Percentiles rank a stretch among this genome's conserved stretches.
phyloP scores from a whole-genome alignment of 2,888 invertebrate genomes.

The Sisyra nigra region DNA sequence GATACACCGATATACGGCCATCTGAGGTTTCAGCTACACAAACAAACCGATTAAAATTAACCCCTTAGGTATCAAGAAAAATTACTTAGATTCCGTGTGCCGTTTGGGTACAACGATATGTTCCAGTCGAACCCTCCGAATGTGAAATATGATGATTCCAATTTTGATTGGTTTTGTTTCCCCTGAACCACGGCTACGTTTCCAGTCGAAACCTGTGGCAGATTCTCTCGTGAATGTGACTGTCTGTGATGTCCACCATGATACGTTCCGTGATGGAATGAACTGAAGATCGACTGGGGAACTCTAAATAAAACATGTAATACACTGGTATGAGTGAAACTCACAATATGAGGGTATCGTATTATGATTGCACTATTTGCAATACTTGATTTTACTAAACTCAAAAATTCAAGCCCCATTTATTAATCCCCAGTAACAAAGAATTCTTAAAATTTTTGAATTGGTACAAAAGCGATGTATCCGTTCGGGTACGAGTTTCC shows the following conservation, averaged over 20 bases:
- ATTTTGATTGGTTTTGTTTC: slow-evolving; percentile 19
- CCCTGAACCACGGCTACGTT: slow-evolving; percentile 17
- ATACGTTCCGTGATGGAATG: slow-evolving; percentile 12
- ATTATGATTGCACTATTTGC: not conserved
- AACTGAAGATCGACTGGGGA: slow-evolving; percentile 29
- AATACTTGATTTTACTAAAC: not conserved
- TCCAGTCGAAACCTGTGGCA: slow-evolving; percentile 21
- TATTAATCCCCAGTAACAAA: too few relatives aligned
- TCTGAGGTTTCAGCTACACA: slow-evolving; percentile 22
- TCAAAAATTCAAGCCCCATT: too few relatives aligned
- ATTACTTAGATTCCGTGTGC: slow-evolving; percentile 14
- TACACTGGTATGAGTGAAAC: too few relatives aligned
- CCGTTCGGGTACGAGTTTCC: too few relatives aligned
- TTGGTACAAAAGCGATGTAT: too few relatives aligned
- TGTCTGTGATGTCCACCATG: slow-evolving; percentile 9
- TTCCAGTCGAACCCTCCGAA: slow-evolving; percentile 77
- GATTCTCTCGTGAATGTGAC: slow-evolving; percentile 14
- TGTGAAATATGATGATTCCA: slow-evolving; percentile 53
- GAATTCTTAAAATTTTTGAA: too few relatives aligned
- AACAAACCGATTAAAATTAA: not conserved
- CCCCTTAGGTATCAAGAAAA: not conserved
- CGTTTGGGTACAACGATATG: slow-evolving; percentile 42
- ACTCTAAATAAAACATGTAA: slow-evolving; percentile 24
- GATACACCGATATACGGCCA: slow-evolving; percentile 34
- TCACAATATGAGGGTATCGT: not conserved